Conservation (phyloP, 2,113 vertebrate species). For the Callipepla squamata region DNA sequence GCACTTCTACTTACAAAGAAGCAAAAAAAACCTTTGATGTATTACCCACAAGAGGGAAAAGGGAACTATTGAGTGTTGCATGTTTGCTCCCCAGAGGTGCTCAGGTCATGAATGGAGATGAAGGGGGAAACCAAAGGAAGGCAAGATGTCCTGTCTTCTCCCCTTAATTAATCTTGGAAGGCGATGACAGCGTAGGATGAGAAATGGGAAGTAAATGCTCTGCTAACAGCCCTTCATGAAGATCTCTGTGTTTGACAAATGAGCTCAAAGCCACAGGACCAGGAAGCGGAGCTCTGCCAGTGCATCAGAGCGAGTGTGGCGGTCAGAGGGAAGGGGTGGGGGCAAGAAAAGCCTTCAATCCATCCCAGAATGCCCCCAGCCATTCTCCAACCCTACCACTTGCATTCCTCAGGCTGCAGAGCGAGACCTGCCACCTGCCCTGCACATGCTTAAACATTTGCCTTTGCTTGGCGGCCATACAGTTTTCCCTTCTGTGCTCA, state of each 20-base stretch:
- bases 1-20: not conserved
- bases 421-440: not conserved
- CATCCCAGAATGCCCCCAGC: not conserved
- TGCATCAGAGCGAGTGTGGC: not conserved
- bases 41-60: not conserved
- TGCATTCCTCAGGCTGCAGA: not conserved
- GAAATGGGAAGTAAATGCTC: conserved; percentile 75
- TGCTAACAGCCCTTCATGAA: conserved; percentile 75
- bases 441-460: not conserved
- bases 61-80: not conserved
- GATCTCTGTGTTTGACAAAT: conserved; percentile 72
- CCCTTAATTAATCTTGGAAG: conserved; percentile 75
- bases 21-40: not conserved
- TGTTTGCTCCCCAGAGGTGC: not conserved
- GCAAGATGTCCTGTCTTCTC: conserved; percentile 60
- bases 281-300: conserved; percentile 21
- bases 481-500: not conserved
- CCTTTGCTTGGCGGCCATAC: not conserved
- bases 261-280: conserved; percentile 57
- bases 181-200: conserved; percentile 69
- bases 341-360: not conserved
- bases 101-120: not conserved
- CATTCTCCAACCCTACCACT: not conserved
- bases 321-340: not conserved
- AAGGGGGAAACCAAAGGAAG: conserved; percentile 39